Percentiles rank a stretch among this genome's conserved stretches.
phyloP scores from a whole-genome alignment of 2,888 invertebrate species.

The Apodemia mormo region DNA sequence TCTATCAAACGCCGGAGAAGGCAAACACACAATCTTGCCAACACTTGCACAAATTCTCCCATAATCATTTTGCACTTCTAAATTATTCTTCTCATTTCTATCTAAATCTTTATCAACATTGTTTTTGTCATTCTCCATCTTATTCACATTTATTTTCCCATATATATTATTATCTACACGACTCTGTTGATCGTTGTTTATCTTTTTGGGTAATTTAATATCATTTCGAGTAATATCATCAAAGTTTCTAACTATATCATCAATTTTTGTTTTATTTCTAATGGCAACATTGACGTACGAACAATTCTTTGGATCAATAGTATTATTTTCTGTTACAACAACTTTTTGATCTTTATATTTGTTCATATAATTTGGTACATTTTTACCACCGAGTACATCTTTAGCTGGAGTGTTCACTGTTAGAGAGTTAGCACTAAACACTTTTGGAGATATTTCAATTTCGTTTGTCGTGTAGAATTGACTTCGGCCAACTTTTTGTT shows the following conservation, averaged over 20 bases:
- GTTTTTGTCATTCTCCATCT: constrained; percentile 38
- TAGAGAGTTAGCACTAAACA: constrained; percentile 88
- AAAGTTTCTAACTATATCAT: constrained; percentile 74
- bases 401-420: constrained; percentile 92
- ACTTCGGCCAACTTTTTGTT: constrained; percentile 75
- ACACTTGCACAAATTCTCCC: constrained; percentile 44
- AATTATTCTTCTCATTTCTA: constrained; percentile 33
- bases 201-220: constrained; percentile 64
- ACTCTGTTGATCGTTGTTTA: constrained; percentile 64
- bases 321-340: constrained; percentile 61
- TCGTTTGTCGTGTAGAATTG: constrained; percentile 71
- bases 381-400: constrained; percentile 87
- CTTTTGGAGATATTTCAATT: constrained; percentile 86
- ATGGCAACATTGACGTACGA: constrained; percentile 70
- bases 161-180: constrained; percentile 57
- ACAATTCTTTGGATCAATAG: constrained; percentile 62
- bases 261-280: constrained; percentile 69
- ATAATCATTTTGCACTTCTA: constrained; percentile 39
- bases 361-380: constrained; percentile 82
- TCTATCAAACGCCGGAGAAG: constrained; percentile 61
- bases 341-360: constrained; percentile 78
- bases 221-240: constrained; percentile 60
- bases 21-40: constrained; percentile 44
- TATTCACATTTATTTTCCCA: constrained; percentile 63
- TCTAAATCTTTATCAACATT: constrained; percentile 31